Conservation (phyloP, 2,797 vertebrate genomes). For the Oophaga sylvatica region DNA sequence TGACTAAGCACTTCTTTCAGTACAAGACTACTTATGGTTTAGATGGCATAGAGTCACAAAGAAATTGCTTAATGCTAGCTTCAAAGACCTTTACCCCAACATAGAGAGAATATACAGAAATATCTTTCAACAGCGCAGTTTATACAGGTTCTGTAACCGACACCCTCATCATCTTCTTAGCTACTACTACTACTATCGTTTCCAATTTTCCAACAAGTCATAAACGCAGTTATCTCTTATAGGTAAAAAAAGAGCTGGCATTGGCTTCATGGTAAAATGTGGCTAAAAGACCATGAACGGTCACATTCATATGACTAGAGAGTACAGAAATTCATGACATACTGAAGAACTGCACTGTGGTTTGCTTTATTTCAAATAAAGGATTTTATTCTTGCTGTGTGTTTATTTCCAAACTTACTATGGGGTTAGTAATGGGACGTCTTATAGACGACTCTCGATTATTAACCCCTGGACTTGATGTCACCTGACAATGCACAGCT, state of each 20-base stretch:
- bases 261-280: not conserved
- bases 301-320: not conserved
- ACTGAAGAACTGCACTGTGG: not conserved
- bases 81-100: not conserved
- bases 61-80: not conserved
- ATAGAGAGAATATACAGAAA: not conserved
- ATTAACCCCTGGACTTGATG: no score
- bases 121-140: not conserved
- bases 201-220: not conserved
- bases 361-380: not conserved
- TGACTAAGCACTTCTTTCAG: constrained; percentile 40
- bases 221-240: not conserved
- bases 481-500: no score
- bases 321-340: not conserved
- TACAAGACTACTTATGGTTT: constrained; percentile 14
- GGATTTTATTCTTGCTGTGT: no score
- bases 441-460: no score
- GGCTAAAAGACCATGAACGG: not conserved
- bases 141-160: not conserved
- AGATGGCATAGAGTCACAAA: constrained; percentile 8
- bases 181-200: not conserved
- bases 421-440: no score
- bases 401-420: no score
- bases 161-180: not conserved
- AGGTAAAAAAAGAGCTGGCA: not conserved